A percentile compares a stretch with the other conserved stretches of the same genome.
phyloP scores from a whole-genome alignment of 2,797 vertebrate genomes.

The Galago senegalensis region DNA sequence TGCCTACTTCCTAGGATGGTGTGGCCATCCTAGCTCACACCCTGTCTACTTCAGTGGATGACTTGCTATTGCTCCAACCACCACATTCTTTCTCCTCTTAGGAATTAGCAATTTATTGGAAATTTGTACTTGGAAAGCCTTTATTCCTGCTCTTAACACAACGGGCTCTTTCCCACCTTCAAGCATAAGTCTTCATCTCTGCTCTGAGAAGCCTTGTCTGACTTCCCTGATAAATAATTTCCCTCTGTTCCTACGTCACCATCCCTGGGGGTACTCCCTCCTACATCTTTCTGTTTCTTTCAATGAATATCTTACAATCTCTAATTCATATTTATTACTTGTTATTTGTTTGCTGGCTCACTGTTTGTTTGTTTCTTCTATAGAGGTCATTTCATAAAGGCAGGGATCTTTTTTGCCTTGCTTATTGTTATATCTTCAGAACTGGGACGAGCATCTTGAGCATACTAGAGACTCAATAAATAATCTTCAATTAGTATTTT shows the following conservation, averaged over 20 bases:
- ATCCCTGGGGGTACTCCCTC: not conserved
- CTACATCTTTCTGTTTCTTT: not conserved
- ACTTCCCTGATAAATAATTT: not conserved
- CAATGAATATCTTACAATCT: not conserved
- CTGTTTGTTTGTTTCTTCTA: not conserved
- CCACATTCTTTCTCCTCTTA: not conserved
- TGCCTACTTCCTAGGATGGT: too few species aligned
- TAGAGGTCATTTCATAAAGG: not conserved
- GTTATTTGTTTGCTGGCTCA: not conserved
- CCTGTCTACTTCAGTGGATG: not conserved
- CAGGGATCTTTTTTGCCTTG: not conserved
- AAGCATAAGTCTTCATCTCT: not conserved
- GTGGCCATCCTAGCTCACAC: not conserved
- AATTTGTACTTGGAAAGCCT: not conserved
- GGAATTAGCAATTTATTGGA: not conserved
- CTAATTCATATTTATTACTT: not conserved
- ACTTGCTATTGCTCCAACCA: not conserved
- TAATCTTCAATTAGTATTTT: constrained; percentile 7
- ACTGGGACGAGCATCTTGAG: not conserved
- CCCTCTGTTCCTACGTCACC: not conserved
- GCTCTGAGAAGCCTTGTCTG: not conserved
- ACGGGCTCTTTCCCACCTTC: not conserved
- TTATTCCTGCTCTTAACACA: not conserved
- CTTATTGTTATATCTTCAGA: not conserved
- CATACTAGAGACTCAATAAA: not conserved